Conservation (phyloP, 2,888 invertebrate genomes). For the Trachelus troglodyta region DNA sequence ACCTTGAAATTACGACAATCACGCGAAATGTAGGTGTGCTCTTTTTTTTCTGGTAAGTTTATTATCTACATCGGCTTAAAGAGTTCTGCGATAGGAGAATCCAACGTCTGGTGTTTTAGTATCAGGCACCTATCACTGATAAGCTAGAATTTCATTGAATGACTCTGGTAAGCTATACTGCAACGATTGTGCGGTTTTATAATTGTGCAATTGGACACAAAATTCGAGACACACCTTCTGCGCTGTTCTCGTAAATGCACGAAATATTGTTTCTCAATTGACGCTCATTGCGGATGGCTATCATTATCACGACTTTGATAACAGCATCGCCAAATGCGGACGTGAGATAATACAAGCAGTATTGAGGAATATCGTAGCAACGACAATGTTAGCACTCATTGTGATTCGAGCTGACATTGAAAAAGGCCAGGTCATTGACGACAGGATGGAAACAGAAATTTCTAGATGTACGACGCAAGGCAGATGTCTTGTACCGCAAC, state of each 20-base stretch:
- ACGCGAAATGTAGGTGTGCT: background rate
- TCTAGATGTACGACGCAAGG: background rate
- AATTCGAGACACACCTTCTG: background rate
- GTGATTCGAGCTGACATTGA: background rate
- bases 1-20: background rate
- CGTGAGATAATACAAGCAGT: background rate
- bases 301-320: background rate
- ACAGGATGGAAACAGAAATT: background rate
- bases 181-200: slow-evolving; percentile 10
- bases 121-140: background rate
- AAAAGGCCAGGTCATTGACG: background rate
- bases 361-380: background rate
- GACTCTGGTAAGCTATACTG: background rate
- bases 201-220: slow-evolving; percentile 26
- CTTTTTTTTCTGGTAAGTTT: background rate
- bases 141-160: background rate
- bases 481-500: background rate
- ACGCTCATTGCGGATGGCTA: background rate
- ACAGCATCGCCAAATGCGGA: background rate
- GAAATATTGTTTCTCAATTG: background rate
- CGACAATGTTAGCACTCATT: background rate
- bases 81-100: background rate
- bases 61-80: background rate
- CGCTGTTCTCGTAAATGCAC: background rate
- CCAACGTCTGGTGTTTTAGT: background rate